Evolutionary conservation across 2,113 vertebrate genomes (phyloP), one percentile per base, ranked within the genome.

Genomic region (Conger conger): DNA sequence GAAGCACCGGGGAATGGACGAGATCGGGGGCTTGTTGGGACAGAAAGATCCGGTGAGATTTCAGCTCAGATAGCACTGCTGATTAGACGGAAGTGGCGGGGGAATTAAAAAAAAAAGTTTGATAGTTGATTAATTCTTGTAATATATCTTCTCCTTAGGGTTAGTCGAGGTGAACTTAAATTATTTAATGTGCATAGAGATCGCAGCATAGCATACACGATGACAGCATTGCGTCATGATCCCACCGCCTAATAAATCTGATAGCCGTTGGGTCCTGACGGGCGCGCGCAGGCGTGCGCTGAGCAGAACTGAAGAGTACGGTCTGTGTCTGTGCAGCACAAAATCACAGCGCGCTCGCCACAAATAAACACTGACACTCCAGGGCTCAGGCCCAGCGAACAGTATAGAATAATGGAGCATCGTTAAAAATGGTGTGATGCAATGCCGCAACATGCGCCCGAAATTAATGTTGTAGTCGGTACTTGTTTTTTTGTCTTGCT

Each of bases 101-200:
- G 57, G 57, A 63, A 27, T 23, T 27, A 63, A 68, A 30, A 8
- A 77, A 37, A 57, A 36, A 27, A 53, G 73, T 78, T 54, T 84
- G 73, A 84, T 50, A 84, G 76, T 76, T 37, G 82, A 83, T 83
- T 42, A 40, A 83, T 83, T 83, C 33, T 73, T 33, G 5, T n/a
- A 33, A 73, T 30, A 33, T 0, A 73, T 73, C 2, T 73, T 2
- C 27, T 2, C 33, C n/a, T 73, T 73, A 13, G 27, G 68, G 68
- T 73, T 73, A 73, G 6, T 9, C 13, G 27, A 73, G 68, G 68
- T 33, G 68, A 73, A 30, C 27, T 73, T 73, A 11, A 33, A 8
- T 8, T n/a, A 6, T 73, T 73, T 73, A 33, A n/a, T 33, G n/a
- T 73, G 68, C 68, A 7, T 30, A 50, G 1, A 7, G 45, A 50